Evolutionary conservation across 92 coral and sea anemone genomes (phyloP).

Genomic region (Parazoanthus swiftii): DNA sequence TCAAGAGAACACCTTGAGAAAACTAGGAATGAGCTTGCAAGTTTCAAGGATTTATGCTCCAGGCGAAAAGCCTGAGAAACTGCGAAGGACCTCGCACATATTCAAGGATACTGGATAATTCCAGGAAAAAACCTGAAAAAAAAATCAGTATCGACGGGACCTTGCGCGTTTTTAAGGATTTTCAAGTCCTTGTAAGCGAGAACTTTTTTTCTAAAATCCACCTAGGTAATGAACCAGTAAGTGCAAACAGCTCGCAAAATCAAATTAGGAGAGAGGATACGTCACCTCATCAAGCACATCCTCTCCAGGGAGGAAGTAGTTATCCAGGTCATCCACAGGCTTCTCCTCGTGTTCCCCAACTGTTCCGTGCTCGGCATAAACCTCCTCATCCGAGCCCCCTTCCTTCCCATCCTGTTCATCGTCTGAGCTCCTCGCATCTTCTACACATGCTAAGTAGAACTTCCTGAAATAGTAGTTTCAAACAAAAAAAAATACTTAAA

Average conservation of each 20-base stretch:
- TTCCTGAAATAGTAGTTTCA: constrained; percentile 48
- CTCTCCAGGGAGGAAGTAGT: constrained; percentile 82
- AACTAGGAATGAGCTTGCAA: too few relatives aligned
- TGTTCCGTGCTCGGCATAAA: constrained; percentile 73
- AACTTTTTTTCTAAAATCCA: too few relatives aligned
- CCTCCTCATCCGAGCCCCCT: constrained; percentile 59
- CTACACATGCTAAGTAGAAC: constrained; percentile 85
- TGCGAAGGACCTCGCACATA: too few relatives aligned
- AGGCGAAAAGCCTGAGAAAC: too few relatives aligned
- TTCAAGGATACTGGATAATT: neutral
- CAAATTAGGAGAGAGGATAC: neutral
- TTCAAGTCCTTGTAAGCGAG: neutral
- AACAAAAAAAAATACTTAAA: neutral
- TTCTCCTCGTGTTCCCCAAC: constrained; percentile 68
- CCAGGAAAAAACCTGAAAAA: too few relatives aligned
- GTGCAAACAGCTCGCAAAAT: neutral
- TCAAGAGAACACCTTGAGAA: too few relatives aligned
- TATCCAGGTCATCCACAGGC: constrained; percentile 81
- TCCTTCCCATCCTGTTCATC: constrained; percentile 57
- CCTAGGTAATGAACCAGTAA: neutral
- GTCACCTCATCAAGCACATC: constrained; percentile 85
- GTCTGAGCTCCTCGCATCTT: constrained; percentile 65
- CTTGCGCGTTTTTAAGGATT: neutral
- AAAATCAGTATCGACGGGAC: neutral
- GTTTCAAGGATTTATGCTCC: too few relatives aligned